Evolutionary conservation across 2,797 vertebrate genomes (phyloP).

Genomic region (Squalus acanthias): DNA sequence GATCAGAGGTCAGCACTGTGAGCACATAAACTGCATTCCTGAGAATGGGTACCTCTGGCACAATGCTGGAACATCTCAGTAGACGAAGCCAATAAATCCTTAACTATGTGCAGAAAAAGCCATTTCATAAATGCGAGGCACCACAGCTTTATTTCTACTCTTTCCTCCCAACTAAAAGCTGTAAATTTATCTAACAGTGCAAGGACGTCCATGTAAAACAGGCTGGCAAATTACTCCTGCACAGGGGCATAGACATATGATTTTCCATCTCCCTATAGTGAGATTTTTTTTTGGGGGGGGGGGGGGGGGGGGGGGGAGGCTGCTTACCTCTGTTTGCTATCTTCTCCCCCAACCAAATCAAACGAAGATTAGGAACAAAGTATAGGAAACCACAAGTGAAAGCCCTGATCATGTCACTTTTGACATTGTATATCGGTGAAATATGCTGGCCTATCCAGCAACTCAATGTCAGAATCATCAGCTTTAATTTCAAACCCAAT

Average conservation of each 20-base stretch:
- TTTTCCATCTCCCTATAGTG: background rate
- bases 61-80: background rate
- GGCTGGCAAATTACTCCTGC: background rate
- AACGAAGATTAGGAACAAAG: background rate
- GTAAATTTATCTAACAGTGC: background rate
- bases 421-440: background rate
- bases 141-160: background rate
- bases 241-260: background rate
- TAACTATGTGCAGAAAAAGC: background rate
- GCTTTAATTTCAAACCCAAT: background rate
- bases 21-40: slow-evolving; percentile 9
- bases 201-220: background rate
- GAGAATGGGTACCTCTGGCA: background rate
- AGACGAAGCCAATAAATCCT: background rate
- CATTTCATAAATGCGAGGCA: background rate
- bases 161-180: background rate
- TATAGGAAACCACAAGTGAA: background rate
- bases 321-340: background rate
- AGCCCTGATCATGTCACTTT: background rate
- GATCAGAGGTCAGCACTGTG: background rate
- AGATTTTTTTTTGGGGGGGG: background rate
- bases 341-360: background rate
- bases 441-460: background rate
- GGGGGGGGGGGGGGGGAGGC: background rate
- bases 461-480: background rate